Evolutionary conservation across 2,888 invertebrate genomes (phyloP), one percentile per base, ranked within the genome.

Genomic region (Sminthurides aquaticus): DNA sequence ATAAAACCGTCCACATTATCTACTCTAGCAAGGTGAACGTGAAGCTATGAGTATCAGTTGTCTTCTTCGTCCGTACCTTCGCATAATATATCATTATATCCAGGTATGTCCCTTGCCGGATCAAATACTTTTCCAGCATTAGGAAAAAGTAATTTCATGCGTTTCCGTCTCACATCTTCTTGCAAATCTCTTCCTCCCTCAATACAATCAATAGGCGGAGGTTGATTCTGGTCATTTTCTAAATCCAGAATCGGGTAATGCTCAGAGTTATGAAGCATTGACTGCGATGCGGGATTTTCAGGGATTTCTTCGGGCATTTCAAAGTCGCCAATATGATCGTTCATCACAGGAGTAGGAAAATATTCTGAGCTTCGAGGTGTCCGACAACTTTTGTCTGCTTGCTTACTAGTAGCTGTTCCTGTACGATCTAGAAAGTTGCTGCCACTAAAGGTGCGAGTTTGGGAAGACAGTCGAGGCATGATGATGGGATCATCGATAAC

Each of bases 41-140:
- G n/a, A n/a, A n/a, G n/a, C n/a, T n/a, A n/a, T n/a, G n/a, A n/a
- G n/a, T n/a, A n/a, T n/a, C 52, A 61, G 25, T 22, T 52, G 54
- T 52, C 62, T 27, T 62, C 62, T 5, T 62, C 62, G 34, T 62
- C 62, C 25, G 55, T 62, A n/a, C 56, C 55, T 26, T 56, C 56
- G 25, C 28, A 28, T 3, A 56, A 15, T 15, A 62, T 48, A 8
- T 62, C 62, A 48, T 55, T 62, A 25, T 43, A 62, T 8, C 62
- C 62, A 5, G 62, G 62, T 24, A 62, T n/a, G 34, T 62, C 62
- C 25, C 29, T 55, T 2, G 2, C 25, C 1, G 62, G 62, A 18
- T 56, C 62, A 56, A 56, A 62, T 2, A 22, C 20, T 43, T 28
- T 27, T 8, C 56, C 57, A 29, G 49, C 27, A 24, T 34, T 43